phyloP scores from a whole-genome alignment of 2,888 invertebrate genomes.

The Drosophila kanekoi region DNA sequence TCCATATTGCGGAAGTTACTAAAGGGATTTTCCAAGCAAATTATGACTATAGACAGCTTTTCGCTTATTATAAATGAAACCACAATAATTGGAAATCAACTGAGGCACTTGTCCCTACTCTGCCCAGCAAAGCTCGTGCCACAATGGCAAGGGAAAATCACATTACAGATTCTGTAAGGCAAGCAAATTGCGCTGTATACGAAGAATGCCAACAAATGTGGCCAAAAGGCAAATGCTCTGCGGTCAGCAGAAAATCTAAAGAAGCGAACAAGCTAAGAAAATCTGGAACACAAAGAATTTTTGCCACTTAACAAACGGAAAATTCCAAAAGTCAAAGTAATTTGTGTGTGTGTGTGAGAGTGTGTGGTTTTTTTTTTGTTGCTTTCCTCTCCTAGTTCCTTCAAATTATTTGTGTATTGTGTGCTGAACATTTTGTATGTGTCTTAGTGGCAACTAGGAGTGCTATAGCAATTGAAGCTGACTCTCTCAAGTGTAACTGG shows the following conservation, averaged over 20 bases:
- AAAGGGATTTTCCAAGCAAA: constrained; percentile 2
- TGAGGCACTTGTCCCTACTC: constrained; percentile 18
- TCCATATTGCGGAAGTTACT: constrained; percentile 5
- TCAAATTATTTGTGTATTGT: constrained; percentile 61
- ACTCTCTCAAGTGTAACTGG: constrained; percentile 43
- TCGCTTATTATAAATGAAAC: constrained; percentile 31
- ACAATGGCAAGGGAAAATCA: constrained; percentile 48
- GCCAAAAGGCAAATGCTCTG: constrained; percentile 57
- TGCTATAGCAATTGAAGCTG: constrained; percentile 40
- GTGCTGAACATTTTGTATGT: constrained; percentile 14
- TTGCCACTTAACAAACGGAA: constrained; percentile 59
- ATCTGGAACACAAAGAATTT: constrained; percentile 56
- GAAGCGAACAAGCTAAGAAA: constrained; percentile 42
- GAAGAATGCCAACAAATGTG: constrained; percentile 50
- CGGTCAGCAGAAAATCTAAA: constrained; percentile 59
- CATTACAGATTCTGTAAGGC: constrained; percentile 54
- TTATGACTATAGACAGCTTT: constrained; percentile 11
- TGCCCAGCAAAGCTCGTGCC: constrained; percentile 6
- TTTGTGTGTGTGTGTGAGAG: constrained; percentile 27
- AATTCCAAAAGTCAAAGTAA: constrained; percentile 67
- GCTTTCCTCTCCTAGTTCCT: constrained; percentile 10
- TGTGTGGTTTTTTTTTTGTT: constrained; percentile 13
- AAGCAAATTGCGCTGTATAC: constrained; percentile 52
- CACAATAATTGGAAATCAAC: constrained; percentile 56
- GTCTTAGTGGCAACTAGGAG: constrained; percentile 13